phyloP scores from a whole-genome alignment of 2,797 vertebrate species.

The Pitangus sulphuratus region DNA sequence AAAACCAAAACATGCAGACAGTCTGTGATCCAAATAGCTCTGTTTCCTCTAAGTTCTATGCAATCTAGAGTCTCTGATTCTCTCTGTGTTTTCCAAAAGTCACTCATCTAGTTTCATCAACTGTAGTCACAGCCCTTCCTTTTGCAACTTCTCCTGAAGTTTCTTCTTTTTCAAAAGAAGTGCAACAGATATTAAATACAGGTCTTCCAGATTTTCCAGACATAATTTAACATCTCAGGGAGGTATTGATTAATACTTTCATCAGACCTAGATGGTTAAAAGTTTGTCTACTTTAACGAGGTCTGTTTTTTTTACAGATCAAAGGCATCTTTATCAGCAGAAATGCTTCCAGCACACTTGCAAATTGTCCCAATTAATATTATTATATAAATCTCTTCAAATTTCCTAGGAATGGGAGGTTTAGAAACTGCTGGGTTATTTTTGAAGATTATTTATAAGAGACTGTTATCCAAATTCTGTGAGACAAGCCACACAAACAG shows the following conservation, averaged over 20 bases:
- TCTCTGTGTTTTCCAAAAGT: not conserved
- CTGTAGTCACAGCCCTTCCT: not conserved
- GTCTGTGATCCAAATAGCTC: not conserved
- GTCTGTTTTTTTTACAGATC: not conserved
- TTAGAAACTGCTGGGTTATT: not conserved
- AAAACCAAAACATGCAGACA: not conserved
- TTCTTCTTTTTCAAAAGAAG: not conserved
- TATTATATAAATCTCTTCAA: not conserved
- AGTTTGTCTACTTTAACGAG: not conserved
- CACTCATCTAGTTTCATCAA: not conserved
- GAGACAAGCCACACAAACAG: not conserved
- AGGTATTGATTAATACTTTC: not conserved
- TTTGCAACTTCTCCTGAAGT: not conserved
- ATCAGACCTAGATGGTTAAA: not conserved
- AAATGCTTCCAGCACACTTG: not conserved
- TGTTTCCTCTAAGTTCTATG: not conserved
- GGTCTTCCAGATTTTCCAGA: not conserved
- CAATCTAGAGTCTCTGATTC: not conserved
- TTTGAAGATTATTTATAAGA: not conserved
- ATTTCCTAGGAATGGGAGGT: not conserved
- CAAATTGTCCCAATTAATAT: constrained; percentile 5
- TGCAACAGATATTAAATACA: not conserved
- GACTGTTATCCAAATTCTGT: not conserved
- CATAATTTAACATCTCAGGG: not conserved
- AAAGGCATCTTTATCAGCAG: not conserved